phyloP scores from a whole-genome alignment of 1,140 invertebrate species.

The Danaus plexippus region DNA sequence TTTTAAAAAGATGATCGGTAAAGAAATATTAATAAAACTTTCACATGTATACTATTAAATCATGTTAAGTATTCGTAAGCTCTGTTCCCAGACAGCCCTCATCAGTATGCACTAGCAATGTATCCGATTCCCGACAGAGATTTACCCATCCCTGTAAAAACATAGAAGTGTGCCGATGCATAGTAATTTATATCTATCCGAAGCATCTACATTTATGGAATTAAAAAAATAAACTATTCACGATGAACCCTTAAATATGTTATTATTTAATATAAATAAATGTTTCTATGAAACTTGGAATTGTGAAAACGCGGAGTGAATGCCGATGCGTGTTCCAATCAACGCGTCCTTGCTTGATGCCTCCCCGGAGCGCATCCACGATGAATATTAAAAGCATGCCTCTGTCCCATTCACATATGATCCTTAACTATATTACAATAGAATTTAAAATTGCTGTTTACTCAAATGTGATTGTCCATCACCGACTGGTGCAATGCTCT shows the following conservation, averaged over 20 bases:
- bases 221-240: too few relatives aligned
- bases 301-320: conserved; percentile 3
- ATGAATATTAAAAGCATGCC: conserved; percentile 14
- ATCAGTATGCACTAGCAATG: conserved; percentile 12
- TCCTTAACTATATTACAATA: not conserved
- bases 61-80: too few relatives aligned
- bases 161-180: too few relatives aligned
- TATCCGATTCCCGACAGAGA: conserved; percentile 12
- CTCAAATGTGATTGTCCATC: not conserved
- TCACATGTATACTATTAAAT: too few relatives aligned
- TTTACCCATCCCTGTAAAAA: not conserved
- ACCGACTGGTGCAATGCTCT: conserved; percentile 14
- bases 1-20: too few relatives aligned
- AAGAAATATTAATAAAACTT: too few relatives aligned
- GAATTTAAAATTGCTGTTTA: not conserved
- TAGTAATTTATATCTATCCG: too few relatives aligned
- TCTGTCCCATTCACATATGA: not conserved
- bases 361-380: conserved; percentile 12
- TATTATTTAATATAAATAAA: too few relatives aligned
- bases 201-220: too few relatives aligned
- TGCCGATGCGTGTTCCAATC: conserved; percentile 15
- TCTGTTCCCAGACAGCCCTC: too few relatives aligned
- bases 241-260: too few relatives aligned
- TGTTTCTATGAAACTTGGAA: too few relatives aligned
- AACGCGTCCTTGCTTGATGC: conserved; percentile 14